A percentile compares a stretch with the other conserved stretches of the same genome.
phyloP scores from a whole-genome alignment of 1,140 invertebrate genomes.

The Piezodorus guildinii region DNA sequence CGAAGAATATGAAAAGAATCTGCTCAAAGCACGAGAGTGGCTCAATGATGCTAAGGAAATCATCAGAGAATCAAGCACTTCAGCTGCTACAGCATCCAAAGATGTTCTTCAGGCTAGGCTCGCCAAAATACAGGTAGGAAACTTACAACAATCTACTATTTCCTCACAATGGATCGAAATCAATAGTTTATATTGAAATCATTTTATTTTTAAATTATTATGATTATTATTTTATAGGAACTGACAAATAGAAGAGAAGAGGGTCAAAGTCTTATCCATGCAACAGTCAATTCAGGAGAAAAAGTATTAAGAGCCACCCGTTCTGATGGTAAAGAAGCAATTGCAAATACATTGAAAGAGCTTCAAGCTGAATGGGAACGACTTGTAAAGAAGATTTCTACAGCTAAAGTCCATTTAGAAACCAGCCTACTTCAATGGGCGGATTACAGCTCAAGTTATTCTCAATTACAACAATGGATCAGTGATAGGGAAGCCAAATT shows the following conservation, averaged over 20 bases:
- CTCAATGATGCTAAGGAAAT: slow-evolving; percentile 76
- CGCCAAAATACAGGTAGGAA: slow-evolving; percentile 44
- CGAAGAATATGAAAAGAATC: slow-evolving; percentile 65
- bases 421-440: slow-evolving; percentile 86
- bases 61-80: slow-evolving; percentile 64
- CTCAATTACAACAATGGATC: slow-evolving; percentile 89
- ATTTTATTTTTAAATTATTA: not conserved
- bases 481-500: slow-evolving; percentile 83
- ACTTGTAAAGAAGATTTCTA: slow-evolving; percentile 82
- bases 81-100: slow-evolving; percentile 59
- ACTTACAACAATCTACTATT: not conserved
- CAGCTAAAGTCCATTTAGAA: slow-evolving; percentile 82
- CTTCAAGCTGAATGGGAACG: slow-evolving; percentile 88
- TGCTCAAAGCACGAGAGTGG: slow-evolving; percentile 72
- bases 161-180: not conserved
- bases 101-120: slow-evolving; percentile 73
- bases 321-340: slow-evolving; percentile 77
- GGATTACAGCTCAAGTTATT: slow-evolving; percentile 86
- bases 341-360: slow-evolving; percentile 77
- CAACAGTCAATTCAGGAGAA: slow-evolving; percentile 83
- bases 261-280: slow-evolving; percentile 79
- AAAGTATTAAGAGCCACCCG: slow-evolving; percentile 78
- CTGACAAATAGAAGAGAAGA: slow-evolving; percentile 73
- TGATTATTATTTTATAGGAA: slow-evolving; percentile 41
- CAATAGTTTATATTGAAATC: not conserved